Evolutionary conservation across 92 coral and sea anemone genomes (phyloP).

Genomic region (Parazoanthus darwini): DNA sequence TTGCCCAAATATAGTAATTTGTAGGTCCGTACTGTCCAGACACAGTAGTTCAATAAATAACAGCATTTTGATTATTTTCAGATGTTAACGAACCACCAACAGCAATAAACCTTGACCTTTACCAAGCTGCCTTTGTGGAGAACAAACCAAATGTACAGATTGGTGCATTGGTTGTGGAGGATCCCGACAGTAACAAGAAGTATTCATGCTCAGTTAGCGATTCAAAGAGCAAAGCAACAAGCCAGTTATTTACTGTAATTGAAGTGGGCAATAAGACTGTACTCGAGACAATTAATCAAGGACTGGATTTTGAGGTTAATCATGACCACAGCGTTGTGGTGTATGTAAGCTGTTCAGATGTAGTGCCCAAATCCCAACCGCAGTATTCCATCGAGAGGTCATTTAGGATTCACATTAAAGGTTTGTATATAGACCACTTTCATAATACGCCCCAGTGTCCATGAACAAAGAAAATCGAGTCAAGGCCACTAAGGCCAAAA

Average conservation of each 20-base stretch:
- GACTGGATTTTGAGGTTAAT: slow-evolving; percentile 68
- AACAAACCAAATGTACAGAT: slow-evolving; percentile 67
- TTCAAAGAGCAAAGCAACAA: slow-evolving; percentile 4
- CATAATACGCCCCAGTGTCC: too few species aligned
- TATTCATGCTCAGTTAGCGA: slow-evolving; percentile 72
- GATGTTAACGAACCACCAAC: slow-evolving; percentile 86
- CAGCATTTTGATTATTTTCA: slow-evolving; percentile 20
- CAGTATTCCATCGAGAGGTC: slow-evolving; percentile 46
- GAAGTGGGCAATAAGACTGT: slow-evolving; percentile 44
- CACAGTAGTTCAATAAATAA: not conserved
- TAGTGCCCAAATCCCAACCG: slow-evolving; percentile 45
- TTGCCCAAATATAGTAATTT: too few species aligned
- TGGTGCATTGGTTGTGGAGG: slow-evolving; percentile 68
- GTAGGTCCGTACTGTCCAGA: too few species aligned
- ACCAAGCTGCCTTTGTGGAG: slow-evolving; percentile 54
- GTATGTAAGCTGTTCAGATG: slow-evolving; percentile 66
- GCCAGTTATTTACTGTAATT: slow-evolving; percentile 47
- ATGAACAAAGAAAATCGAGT: too few species aligned
- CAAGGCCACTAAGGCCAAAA: too few species aligned
- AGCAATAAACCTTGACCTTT: slow-evolving; percentile 46
- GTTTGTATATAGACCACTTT: slow-evolving; percentile 22
- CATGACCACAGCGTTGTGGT: slow-evolving; percentile 42
- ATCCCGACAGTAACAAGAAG: slow-evolving; percentile 80
- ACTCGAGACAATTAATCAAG: slow-evolving; percentile 59
- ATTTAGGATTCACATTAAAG: slow-evolving; percentile 61